Conservation (phyloP, 92 coral and sea anemone genomes). For the Actinostola sp. region DNA sequence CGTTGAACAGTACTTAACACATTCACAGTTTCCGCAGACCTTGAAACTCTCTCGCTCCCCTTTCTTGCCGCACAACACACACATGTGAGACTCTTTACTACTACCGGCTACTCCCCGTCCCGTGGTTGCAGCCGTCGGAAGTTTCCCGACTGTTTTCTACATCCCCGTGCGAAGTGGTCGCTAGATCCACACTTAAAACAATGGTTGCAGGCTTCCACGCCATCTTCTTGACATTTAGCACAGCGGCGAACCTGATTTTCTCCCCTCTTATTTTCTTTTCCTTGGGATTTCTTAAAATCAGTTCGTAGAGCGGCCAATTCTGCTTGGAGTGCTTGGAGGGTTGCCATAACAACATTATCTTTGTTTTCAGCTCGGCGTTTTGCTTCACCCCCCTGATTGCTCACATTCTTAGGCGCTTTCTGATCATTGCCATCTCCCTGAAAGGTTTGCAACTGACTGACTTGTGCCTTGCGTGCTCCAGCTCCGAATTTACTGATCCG, state of each 20-base stretch:
- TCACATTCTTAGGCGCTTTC: no score
- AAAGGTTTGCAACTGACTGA: not conserved
- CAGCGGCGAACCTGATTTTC: constrained; percentile 10
- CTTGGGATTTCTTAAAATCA: constrained; percentile 10
- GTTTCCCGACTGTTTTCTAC: constrained; percentile 34
- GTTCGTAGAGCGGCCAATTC: constrained; percentile 35
- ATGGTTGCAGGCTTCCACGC: constrained; percentile 37
- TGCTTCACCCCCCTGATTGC: not conserved
- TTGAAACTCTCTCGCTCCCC: not conserved
- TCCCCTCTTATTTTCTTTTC: not conserved
- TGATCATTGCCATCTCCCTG: not conserved
- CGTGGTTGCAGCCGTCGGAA: constrained; percentile 23
- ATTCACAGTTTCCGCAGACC: constrained; percentile 27
- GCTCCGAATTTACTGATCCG: constrained; percentile 18
- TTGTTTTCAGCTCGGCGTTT: constrained; percentile 6
- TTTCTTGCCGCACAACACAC: constrained; percentile 20
- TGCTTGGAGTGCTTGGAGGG: constrained; percentile 33
- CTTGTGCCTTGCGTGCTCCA: constrained; percentile 5
- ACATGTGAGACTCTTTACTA: constrained; percentile 2
- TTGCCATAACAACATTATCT: no score
- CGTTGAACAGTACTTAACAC: constrained; percentile 47
- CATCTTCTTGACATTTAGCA: constrained; percentile 27
- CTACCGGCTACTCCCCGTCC: constrained; percentile 47
- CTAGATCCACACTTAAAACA: constrained; percentile 53
- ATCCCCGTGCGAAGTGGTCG: constrained; percentile 51